These are phyloP conservation scores for Fistularia tabacaria DNA, from an alignment of 2,797 vertebrate species.

Conservation along the genomic window DNA sequence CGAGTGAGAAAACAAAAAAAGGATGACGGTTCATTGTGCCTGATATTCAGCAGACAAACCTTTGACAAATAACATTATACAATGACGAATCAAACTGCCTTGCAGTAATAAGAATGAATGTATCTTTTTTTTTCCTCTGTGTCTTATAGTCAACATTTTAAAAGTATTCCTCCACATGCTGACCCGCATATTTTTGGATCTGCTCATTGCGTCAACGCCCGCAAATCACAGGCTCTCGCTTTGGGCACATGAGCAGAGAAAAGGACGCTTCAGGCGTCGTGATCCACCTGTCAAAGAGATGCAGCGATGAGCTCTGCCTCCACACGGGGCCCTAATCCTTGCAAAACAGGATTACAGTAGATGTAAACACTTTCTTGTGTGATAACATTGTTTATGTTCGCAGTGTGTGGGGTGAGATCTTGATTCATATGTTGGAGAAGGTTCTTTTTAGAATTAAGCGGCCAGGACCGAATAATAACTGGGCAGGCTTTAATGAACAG, in stretches of 20 bases:
- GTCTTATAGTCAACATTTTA: no score
- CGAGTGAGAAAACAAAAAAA: conserved; percentile 28
- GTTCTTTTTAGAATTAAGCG: conserved; percentile 28
- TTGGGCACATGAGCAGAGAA: conserved; percentile 36
- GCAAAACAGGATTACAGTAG: conserved; percentile 51
- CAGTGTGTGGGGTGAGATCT: conserved; percentile 40
- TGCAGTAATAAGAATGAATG: no score
- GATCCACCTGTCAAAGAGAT: conserved; percentile 59
- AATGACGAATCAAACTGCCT: no score
- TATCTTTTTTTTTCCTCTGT: no score
- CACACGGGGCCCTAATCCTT: conserved; percentile 46
- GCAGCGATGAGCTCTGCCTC: conserved; percentile 55
- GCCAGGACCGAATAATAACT: no score
- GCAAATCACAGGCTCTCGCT: conserved; percentile 33
- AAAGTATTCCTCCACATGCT: conserved; percentile 6
- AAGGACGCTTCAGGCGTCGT: conserved; percentile 44
- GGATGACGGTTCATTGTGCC: conserved; percentile 2
- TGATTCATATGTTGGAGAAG: conserved; percentile 36
- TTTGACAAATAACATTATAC: conserved; percentile 35
- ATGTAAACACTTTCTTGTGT: conserved; percentile 33
- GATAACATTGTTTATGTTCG: conserved; percentile 47
- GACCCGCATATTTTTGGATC: conserved; percentile 25
- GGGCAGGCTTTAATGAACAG: no score
- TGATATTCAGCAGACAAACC: conserved; percentile 38
- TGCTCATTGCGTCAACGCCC: conserved; percentile 27